Evolutionary conservation across 2,113 vertebrate species (phyloP).

Genomic region (Sinocyclocheilus anshuiensis): DNA sequence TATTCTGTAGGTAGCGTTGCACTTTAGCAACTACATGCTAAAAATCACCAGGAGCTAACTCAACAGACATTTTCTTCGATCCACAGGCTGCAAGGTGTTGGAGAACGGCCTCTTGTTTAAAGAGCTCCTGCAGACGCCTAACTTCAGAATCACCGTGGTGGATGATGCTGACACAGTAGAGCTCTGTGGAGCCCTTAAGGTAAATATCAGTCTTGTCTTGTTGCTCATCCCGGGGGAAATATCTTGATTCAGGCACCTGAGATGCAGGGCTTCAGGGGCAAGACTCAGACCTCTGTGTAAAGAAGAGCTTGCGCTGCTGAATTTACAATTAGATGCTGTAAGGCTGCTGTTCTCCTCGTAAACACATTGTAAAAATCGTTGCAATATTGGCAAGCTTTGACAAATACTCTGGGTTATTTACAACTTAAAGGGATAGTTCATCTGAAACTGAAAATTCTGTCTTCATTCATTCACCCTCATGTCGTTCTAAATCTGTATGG

Average conservation of each 20-base stretch:
- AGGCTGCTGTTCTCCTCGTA: background rate
- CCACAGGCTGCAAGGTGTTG: conserved; percentile 83
- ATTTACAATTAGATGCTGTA: conserved; percentile 10
- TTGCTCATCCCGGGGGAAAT: conserved; percentile 35
- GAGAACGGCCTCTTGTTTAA: conserved; percentile 89
- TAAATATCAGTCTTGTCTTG: conserved; percentile 55
- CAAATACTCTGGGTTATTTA: background rate
- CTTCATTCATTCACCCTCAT: background rate
- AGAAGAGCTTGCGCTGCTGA: conserved; percentile 1
- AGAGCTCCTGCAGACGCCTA: conserved; percentile 87
- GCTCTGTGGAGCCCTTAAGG: conserved; percentile 89
- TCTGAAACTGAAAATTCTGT: background rate
- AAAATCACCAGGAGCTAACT: background rate
- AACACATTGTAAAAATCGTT: background rate
- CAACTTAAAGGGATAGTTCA: background rate
- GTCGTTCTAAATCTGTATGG: background rate
- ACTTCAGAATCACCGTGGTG: conserved; percentile 88
- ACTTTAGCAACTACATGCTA: background rate
- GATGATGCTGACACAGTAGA: conserved; percentile 87
- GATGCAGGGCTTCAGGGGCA: background rate
- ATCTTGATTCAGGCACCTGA: conserved; percentile 7
- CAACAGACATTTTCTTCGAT: background rate
- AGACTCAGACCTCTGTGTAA: conserved; percentile 4
- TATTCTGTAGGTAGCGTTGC: background rate
- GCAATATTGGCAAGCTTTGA: background rate